Evolutionary conservation across 2,888 invertebrate genomes (phyloP), one percentile per base, ranked within the genome.

Genomic region (Drosophila kambysellisi): DNA sequence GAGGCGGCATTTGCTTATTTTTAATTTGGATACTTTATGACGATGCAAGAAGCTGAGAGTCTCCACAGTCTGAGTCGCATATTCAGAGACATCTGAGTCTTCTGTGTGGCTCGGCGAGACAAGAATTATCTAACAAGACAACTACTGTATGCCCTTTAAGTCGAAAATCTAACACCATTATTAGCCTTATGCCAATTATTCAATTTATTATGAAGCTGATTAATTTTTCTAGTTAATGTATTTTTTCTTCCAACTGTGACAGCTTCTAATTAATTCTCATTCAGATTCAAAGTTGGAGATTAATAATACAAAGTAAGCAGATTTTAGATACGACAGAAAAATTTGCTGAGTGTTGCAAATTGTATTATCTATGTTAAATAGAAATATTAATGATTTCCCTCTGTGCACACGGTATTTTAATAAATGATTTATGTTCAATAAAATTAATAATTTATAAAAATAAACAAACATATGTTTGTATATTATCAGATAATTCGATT

Each of bases 11-110:
- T 89, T 81, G 68, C 79, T 75, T 70, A 61, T 67, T 71, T 69
- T 69, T 41, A 82, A 88, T 90, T 88, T 79, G 76, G 71, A 90
- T 72, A 84, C 80, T 76, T 83, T 80, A 82, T 74, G 79, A 73
- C 70, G 72, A 37, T 2, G 9, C 41, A 50, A 74, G 69, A 56
- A 68, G 61, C 56, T 62, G 59, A 15, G n/a, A 33, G 46, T n/a
- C 12, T 43, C 11, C 9, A 25, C 33, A 39, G 33, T 25, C 37
- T n/a, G n/a, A 51, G 63, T 25, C 25, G 25, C 15, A 43, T 41
- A 52, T 53, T 25, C 25, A 25, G 25, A 25, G 46, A 15, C 8
- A 15, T 43, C 43, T 11, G 33, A 46, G 7, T 37, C 20, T 17
- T 37, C 50, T 61, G 43, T 43, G 35, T 35, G 37, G 43, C 48